Base-by-base conservation (phyloP, 2,888 invertebrate species). In the Hypomecis punctinalis region DNA sequence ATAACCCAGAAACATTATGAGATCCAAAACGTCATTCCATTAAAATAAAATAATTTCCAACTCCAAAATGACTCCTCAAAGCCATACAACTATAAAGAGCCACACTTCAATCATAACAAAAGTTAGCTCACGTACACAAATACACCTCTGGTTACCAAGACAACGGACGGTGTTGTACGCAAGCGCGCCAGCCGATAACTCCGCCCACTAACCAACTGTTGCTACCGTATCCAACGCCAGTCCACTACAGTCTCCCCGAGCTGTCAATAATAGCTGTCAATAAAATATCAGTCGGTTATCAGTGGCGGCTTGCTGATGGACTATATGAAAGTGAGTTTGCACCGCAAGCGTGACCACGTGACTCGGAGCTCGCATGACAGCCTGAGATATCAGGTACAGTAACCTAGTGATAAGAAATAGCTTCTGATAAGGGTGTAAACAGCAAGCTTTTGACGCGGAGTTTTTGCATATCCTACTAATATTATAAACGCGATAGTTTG, bases 191-290 rank as follows among this genome's bases (percentile, higher is more conserved):
- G n/a, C n/a, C 39, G 68, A 60, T 72, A 69, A 81, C 89, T 85
- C 89, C 91, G 87, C 91, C 92, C 82, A 74, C 70, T 72, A 76
- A 79, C 88, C 86, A 92, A 93, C 93, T 93, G 93, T 93, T 92
- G 93, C 89, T 91, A 81, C 78, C 46, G 43, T 55, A 43, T 54
- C 52, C 63, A 52, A 78, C 88, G 89, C 86, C 91, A 92, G 92
- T 93, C 81, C 83, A 75, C 76, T 76, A 86, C 80, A 81, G 76
- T 84, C 84, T 80, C 81, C 77, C 82, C 76, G 79, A 78, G 76
- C 73, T 73, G 75, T 75, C 66, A 78, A 76, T 77, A 75, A 71
- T 74, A 73, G 66, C 62, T 64, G 42, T 66, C 48, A 63, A 69
- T 72, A 64, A 47, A 65, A n/a, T 57, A 56, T 61, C 48, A 48